Percentiles rank a stretch among this genome's conserved stretches.
Conservation (phyloP, 2,888 invertebrate species). For the Argynnis bischoffii region DNA sequence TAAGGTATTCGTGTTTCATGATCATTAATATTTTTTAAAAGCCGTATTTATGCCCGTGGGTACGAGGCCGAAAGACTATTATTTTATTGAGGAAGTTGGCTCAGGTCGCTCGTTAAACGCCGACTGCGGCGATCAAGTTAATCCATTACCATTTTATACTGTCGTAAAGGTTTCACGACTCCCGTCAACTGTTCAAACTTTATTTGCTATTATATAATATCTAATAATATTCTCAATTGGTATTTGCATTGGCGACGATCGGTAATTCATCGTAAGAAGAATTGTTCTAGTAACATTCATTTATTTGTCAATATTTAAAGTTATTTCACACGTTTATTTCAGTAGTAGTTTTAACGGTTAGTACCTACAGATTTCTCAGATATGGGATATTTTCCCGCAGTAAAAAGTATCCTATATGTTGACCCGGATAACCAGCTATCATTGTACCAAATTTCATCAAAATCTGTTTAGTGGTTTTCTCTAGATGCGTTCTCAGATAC, state of each 20-base stretch:
- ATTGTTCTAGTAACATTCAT: neutral
- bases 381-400: no score
- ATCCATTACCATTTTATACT: constrained; percentile 78
- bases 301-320: neutral
- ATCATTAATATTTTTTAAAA: constrained; percentile 45
- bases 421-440: no score
- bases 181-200: constrained; percentile 64
- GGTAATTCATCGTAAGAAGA: neutral
- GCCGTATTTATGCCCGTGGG: constrained; percentile 43
- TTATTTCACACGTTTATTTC: no score
- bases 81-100: constrained; percentile 79
- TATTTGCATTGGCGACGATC: constrained; percentile 18
- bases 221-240: constrained; percentile 41
- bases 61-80: constrained; percentile 56
- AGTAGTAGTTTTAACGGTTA: no score
- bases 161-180: constrained; percentile 77
- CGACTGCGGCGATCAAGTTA: constrained; percentile 70
- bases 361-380: no score
- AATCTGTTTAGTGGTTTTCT: no score
- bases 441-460: no score
- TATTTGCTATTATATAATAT: constrained; percentile 47
- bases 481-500: no score
- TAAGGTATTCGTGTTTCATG: constrained; percentile 40
- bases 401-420: no score
- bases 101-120: constrained; percentile 70